phyloP scores from a whole-genome alignment of 2,888 invertebrate genomes.

The Synanthedon vespiformis region DNA sequence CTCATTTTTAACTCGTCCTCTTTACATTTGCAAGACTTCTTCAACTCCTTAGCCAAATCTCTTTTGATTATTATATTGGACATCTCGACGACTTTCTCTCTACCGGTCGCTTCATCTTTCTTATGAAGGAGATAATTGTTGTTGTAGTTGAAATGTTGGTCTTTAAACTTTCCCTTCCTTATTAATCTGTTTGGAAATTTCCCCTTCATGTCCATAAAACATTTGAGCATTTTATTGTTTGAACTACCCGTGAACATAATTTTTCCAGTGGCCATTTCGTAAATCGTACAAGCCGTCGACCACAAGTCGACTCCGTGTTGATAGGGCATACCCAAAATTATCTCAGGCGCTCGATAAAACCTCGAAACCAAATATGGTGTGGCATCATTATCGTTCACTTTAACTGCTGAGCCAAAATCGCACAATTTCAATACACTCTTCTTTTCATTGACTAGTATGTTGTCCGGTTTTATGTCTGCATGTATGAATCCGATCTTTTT shows the following conservation, averaged over 20 bases:
- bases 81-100: conserved; percentile 95
- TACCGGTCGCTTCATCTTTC: conserved; percentile 96
- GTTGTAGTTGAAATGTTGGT: conserved; percentile 96
- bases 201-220: conserved; percentile 98
- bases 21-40: conserved; percentile 82
- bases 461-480: conserved; percentile 99
- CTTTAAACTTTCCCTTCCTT: conserved; percentile 92
- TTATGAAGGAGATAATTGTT: conserved; percentile 97
- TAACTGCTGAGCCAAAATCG: conserved; percentile 98
- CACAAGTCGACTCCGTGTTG: conserved; percentile 97
- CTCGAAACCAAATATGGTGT: conserved; percentile 98
- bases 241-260: conserved; percentile 97
- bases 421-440: conserved; percentile 96
- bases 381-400: conserved; percentile 93
- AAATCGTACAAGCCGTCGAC: conserved; percentile 98
- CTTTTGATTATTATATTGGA: conserved; percentile 84
- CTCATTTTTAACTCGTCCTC: conserved; percentile 89
- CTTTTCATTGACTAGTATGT: conserved; percentile 97
- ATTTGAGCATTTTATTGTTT: conserved; percentile 99
- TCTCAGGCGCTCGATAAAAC: conserved; percentile 98
- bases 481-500: conserved; percentile 96
- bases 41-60: conserved; percentile 89
- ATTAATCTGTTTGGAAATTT: conserved; percentile 96
- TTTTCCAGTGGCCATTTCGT: conserved; percentile 96
- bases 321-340: conserved; percentile 95